These are phyloP conservation scores for Uropetala carovei DNA, from an alignment of 2,888 invertebrate species.

Conservation along the genomic window DNA sequence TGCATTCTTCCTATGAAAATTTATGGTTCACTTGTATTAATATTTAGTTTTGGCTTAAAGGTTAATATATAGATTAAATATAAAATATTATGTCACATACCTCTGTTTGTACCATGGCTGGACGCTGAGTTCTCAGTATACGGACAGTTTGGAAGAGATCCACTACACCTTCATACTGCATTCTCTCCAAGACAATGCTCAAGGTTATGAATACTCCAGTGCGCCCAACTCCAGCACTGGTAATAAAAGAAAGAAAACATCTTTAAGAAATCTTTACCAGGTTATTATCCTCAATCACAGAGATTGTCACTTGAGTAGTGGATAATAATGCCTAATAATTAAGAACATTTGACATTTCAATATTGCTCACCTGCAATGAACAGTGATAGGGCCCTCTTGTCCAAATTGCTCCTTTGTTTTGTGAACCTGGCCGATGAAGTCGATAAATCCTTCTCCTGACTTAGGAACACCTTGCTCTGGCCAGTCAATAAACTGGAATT, in stretches of 20 bases:
- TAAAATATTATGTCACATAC: slow-evolving; percentile 76
- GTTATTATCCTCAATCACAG: not conserved
- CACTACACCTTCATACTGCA: slow-evolving; percentile 99
- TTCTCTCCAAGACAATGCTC: slow-evolving; percentile 97
- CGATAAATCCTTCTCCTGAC: slow-evolving; percentile 98
- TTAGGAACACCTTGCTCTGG: slow-evolving; percentile 98
- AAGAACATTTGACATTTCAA: not conserved
- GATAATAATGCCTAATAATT: not conserved
- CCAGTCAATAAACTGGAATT: slow-evolving; percentile 98
- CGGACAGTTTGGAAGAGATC: slow-evolving; percentile 99
- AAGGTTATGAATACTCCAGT: slow-evolving; percentile 99
- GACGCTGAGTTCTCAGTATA: slow-evolving; percentile 97
- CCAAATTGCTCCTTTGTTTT: slow-evolving; percentile 99
- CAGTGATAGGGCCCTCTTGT: slow-evolving; percentile 99
- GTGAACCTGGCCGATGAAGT: slow-evolving; percentile 99
- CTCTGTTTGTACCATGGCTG: slow-evolving; percentile 99
- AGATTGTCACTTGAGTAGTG: not conserved
- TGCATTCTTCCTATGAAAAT: too few species aligned
- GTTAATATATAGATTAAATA: too few species aligned
- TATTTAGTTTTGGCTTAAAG: too few species aligned
- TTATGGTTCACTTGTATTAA: too few species aligned
- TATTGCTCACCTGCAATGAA: slow-evolving; percentile 91
- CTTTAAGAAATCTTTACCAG: not conserved
- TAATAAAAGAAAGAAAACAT: not conserved
- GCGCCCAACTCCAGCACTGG: slow-evolving; percentile 97